Percentiles rank a stretch among this genome's conserved stretches.
Evolutionary conservation across 2,888 invertebrate genomes (phyloP).

Genomic region (Magallana nippona): DNA sequence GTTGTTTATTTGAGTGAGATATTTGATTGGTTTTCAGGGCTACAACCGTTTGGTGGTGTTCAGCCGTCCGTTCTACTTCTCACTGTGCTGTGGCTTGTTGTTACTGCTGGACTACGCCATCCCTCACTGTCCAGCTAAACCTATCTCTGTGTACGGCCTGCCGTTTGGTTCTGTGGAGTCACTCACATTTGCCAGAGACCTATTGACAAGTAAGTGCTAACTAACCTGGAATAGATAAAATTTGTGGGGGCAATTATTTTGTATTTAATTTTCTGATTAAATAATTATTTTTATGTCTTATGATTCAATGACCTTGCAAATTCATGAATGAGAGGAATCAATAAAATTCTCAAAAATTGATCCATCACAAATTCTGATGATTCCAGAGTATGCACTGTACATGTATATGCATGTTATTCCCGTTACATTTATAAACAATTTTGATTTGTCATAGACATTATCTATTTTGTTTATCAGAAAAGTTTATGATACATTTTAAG

Average conservation of each 20-base stretch:
- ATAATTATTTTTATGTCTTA: too few species aligned
- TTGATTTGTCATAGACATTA: background rate
- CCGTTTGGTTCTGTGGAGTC: constrained; percentile 84
- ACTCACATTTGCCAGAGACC: constrained; percentile 86
- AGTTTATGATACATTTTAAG: too few species aligned
- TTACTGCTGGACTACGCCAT: constrained; percentile 78
- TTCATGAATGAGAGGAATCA: too few species aligned
- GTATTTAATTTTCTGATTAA: too few species aligned
- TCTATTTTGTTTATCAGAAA: too few species aligned
- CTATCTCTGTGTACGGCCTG: constrained; percentile 79
- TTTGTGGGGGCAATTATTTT: background rate
- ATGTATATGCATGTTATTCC: background rate
- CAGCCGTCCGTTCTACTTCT: constrained; percentile 96
- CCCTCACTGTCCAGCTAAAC: constrained; percentile 53
- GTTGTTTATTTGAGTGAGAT: background rate
- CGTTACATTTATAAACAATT: background rate
- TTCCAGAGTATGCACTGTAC: too few species aligned
- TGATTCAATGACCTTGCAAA: too few species aligned
- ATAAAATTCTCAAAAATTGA: too few species aligned
- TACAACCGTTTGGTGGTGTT: constrained; percentile 97
- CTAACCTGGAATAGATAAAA: background rate
- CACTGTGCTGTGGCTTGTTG: constrained; percentile 85
- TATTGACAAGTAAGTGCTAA: constrained; percentile 83
- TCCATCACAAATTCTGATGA: too few species aligned
- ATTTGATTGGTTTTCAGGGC: constrained; percentile 82